A percentile compares a stretch with the other conserved stretches of the same genome.
Evolutionary conservation across 2,113 vertebrate genomes (phyloP).

Genomic region (Sclerurus mexicanus): DNA sequence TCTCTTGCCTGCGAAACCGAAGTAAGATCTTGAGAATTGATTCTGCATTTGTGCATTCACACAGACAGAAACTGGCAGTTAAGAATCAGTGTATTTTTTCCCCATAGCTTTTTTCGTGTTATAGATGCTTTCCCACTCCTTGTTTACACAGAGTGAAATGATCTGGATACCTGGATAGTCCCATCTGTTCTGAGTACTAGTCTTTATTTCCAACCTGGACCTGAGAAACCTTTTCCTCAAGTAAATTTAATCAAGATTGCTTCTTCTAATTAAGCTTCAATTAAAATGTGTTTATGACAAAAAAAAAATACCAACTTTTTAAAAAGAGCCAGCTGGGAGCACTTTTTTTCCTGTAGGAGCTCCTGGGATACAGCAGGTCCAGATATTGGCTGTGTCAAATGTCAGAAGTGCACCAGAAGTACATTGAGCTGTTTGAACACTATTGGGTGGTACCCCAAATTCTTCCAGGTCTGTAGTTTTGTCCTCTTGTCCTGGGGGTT

Average conservation of each 20-base stretch:
- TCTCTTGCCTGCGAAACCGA: not conserved
- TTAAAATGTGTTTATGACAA: slow-evolving; percentile 10
- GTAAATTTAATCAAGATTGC: not conserved
- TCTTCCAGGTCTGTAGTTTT: not conserved
- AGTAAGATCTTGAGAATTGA: not conserved
- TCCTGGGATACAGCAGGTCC: not conserved
- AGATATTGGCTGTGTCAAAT: not conserved
- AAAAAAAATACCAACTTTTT: fast-evolving
- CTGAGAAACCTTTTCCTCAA: not conserved
- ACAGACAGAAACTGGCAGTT: not conserved
- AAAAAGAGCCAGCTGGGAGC: not conserved
- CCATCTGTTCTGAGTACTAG: not conserved
- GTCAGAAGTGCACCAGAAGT: not conserved
- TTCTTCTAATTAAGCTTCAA: not conserved
- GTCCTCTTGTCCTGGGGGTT: not conserved
- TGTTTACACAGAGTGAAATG: not conserved
- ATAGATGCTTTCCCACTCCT: not conserved
- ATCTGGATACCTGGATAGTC: not conserved
- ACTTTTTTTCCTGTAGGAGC: not conserved
- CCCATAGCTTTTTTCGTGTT: not conserved
- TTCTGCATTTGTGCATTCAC: not conserved
- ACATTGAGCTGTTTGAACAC: not conserved
- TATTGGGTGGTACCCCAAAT: not conserved
- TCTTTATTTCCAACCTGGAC: not conserved
- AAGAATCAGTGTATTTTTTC: not conserved